Conservation (phyloP, 2,113 vertebrate species). For the Albula goreensis region DNA sequence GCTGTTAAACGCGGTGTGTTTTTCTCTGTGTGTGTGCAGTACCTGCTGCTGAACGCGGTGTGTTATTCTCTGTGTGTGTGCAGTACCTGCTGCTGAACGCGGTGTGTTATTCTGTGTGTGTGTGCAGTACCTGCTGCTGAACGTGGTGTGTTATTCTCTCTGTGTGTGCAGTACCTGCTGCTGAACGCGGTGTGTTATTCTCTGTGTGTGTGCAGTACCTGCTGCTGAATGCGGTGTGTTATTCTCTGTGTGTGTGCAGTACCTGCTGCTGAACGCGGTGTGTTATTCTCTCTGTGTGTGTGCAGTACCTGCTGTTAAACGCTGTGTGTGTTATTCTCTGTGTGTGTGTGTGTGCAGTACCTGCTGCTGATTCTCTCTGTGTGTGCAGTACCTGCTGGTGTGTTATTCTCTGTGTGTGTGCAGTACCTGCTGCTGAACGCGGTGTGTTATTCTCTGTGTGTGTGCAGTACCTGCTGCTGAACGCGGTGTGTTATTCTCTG, state of each 20-base stretch:
- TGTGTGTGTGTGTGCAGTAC: no score
- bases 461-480: neutral
- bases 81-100: neutral
- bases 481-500: neutral
- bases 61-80: neutral
- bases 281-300: neutral
- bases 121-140: conserved; percentile 75
- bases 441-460: neutral
- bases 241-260: neutral
- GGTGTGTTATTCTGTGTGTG: neutral
- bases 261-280: neutral
- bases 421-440: no score
- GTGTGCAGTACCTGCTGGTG: no score
- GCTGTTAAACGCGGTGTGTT: conserved; percentile 76
- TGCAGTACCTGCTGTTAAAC: no score
- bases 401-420: neutral
- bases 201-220: neutral
- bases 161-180: neutral
- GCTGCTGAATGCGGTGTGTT: no score
- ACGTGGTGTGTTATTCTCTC: conserved; percentile 58
- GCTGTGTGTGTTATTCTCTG: no score
- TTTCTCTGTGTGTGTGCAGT: no score
- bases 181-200: neutral
- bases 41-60: neutral
- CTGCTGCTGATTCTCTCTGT: neutral